phyloP scores from a whole-genome alignment of 2,113 vertebrate species.

The Sylvilagus bachmani region DNA sequence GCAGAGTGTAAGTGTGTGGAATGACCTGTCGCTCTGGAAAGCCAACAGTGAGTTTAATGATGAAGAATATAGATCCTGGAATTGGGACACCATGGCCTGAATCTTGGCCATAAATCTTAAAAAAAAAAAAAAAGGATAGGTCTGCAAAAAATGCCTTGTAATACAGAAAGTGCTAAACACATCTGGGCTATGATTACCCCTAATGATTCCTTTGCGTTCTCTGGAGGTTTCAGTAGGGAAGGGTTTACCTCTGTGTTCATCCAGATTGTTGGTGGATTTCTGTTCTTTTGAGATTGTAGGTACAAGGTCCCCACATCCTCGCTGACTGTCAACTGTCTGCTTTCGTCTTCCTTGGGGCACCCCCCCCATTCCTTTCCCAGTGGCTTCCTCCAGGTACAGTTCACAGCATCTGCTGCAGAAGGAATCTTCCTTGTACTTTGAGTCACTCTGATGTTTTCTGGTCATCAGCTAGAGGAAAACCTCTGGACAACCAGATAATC shows the following conservation, averaged over 20 bases:
- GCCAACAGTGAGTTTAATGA: background rate
- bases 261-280: background rate
- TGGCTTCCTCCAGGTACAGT: background rate
- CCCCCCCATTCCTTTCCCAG: background rate
- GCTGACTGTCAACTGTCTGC: background rate
- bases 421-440: background rate
- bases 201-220: background rate
- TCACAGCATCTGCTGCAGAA: background rate
- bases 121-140: background rate
- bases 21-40: accelerated
- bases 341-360: background rate
- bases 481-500: background rate
- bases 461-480: background rate
- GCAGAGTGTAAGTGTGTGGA: background rate
- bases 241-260: background rate
- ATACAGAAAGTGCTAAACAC: background rate
- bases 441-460: background rate
- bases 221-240: background rate
- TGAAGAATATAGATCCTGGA: background rate
- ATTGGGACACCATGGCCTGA: background rate
- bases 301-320: background rate
- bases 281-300: background rate
- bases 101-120: background rate
- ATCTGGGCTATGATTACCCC: background rate
- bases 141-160: background rate